Base-by-base conservation (phyloP, 2,888 invertebrate species). In the Eupithecia abbreviata region DNA sequence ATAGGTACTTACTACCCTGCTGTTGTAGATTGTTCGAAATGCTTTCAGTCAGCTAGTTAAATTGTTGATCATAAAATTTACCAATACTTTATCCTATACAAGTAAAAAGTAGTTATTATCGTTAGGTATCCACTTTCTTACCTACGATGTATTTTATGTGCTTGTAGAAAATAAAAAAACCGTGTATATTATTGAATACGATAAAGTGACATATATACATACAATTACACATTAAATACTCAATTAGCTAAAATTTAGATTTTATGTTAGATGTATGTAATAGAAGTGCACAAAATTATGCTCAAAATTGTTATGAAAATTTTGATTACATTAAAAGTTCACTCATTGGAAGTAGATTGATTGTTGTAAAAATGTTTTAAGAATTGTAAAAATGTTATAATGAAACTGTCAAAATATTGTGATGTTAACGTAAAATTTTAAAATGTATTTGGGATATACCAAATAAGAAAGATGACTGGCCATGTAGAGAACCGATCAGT, bases 261-360 rank as follows among this genome's bases (percentile, higher is more conserved):
- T 69, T 43, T 69, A 49, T 47, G 47, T 69, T 69, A 69, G 69
- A 9, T 43, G 10, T 18, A 73, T 45, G 9, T 47, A 72, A 74
- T 80, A 79, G 79, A 71, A 78, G 77, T 80, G 81, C 82, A 82
- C 79, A 82, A 81, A 72, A 80, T 65, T 68, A 80, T 80, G 82
- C 82, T 81, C 82, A 82, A 82, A 78, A 78, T 77, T 79, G 47
- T 72, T 71, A 69, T 70, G 71, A 74, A 76, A 79, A 78, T 76
- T 74, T 74, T 78, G 75, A 75, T 66, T 76, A 76, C 43, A 76
- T 49, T 43, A 55, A 74, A 74, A 68, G 69, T 75, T 73, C 74
- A 75, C 66, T 49, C 72, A 70, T 70, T 76, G 70, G 62, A 74
- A 74, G 73, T 78, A 80, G 73, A 73, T 73, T 73, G 72, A 72